Evolutionary conservation across 2,888 invertebrate genomes (phyloP).

Genomic region (Bedellia somnulentella): DNA sequence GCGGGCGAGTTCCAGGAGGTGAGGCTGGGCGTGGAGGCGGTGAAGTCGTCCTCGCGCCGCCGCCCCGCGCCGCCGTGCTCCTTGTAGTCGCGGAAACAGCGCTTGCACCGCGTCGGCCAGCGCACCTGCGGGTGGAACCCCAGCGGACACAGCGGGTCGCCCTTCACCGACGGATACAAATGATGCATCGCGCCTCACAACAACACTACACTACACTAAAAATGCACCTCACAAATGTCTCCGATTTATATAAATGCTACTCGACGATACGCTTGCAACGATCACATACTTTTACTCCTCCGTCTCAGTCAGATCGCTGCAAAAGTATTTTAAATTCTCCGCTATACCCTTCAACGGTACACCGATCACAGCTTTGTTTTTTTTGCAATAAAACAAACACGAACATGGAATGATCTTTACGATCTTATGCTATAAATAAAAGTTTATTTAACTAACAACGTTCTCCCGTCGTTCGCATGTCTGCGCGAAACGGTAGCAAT

Average conservation of each 20-base stretch:
- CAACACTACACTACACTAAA: conserved; percentile 17
- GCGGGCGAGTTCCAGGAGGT: conserved; percentile 65
- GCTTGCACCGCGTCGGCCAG: conserved; percentile 91
- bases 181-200: conserved; percentile 65
- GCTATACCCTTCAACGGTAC: conserved; percentile 14
- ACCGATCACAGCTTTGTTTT: conserved; percentile 2
- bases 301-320: conserved; percentile 15
- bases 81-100: conserved; percentile 91
- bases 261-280: not conserved
- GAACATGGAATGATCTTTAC: conserved; percentile 54
- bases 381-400: conserved; percentile 12
- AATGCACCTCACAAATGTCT: conserved; percentile 42
- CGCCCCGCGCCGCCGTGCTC: conserved; percentile 83
- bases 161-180: conserved; percentile 76
- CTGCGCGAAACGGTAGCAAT: conserved; percentile 48
- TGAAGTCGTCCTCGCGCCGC: conserved; percentile 67
- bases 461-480: conserved; percentile 41
- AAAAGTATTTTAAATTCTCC: conserved; percentile 20
- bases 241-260: conserved; percentile 33
- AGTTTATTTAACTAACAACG: conserved; percentile 39
- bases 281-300: conserved; percentile 4
- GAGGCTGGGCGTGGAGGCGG: conserved; percentile 79
- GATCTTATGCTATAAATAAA: conserved; percentile 47
- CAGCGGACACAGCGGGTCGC: conserved; percentile 86
- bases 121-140: conserved; percentile 94